Base-by-base conservation (phyloP, 2,113 vertebrate genomes). In the Ammodytes marinus region DNA sequence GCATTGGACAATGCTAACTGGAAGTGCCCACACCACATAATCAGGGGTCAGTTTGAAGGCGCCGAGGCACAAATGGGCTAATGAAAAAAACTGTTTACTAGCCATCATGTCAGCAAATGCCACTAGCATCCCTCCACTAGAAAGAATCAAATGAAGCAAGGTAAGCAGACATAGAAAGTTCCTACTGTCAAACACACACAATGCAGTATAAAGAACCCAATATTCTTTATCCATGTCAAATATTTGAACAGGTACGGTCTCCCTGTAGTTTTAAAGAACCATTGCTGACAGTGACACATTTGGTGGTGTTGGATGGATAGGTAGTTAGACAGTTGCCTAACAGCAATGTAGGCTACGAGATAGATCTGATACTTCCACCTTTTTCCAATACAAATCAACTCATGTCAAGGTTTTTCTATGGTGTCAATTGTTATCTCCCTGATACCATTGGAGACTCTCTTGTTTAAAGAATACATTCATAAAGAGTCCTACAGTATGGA, bases 191-290 rank as follows among this genome's bases (percentile, higher is more conserved):
- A 3, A 60, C 46, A 47, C 55, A 55, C 7, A 54, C 39, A 47
- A 27, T 54, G 37, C 35, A 12, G 43, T 64, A 42, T 14, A n/a
- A 37, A 40, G 6, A 57, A 27, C 47, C 14, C 10, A 43, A n/a
- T 3, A 69, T 54, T 60, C 12, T 67, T 53, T 49, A 64, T 5
- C 74, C 45, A 75, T 74, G 59, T 42, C 66, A 67, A 27, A 43
- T 70, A 66, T 60, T 78, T 67, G 35, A 67, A 43, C 39, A 72
- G 8, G 12, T 17, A 42, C 40, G 40, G 27, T 13, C 17, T 73
- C 49, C 19, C 57, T 49, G 45, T 5, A 46, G 45, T 76, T 49
- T 57, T 5, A 63, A 60, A 77, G 59, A 17, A 40, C 39, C 55
- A 27, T 58, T n/a, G 50, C 43, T 58, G 43, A 67, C 54, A 66